Percentiles rank a stretch among this genome's conserved stretches.
phyloP scores from a whole-genome alignment of 2,113 vertebrate species.

The Capricornis sumatraensis region DNA sequence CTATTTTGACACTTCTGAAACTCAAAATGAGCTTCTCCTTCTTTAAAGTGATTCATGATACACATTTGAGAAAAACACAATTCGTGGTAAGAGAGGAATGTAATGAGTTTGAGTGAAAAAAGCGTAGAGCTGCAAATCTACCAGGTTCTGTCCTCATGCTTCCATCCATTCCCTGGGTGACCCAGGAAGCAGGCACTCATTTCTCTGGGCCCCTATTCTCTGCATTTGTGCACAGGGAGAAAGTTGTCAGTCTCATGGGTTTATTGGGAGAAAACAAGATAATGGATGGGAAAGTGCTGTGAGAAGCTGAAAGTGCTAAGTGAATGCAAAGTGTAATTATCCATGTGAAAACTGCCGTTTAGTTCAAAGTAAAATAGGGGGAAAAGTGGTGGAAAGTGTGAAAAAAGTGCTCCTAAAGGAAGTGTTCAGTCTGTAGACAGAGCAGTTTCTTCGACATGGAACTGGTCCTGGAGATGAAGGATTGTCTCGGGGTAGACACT shows the following conservation, averaged over 20 bases:
- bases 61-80: neutral
- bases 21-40: neutral
- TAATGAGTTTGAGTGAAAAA: neutral
- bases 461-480: neutral
- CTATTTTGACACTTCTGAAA: neutral
- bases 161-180: neutral
- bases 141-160: rapidly evolving
- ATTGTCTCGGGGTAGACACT: neutral
- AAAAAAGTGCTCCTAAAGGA: neutral
- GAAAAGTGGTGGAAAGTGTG: neutral
- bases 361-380: neutral
- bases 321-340: neutral
- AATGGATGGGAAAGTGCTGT: neutral
- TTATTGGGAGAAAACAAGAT: neutral
- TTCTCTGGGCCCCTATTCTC: neutral
- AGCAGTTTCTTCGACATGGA: neutral
- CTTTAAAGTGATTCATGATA: neutral
- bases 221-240: neutral
- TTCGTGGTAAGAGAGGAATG: neutral
- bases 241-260: neutral
- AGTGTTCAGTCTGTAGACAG: neutral
- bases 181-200: neutral
- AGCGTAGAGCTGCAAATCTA: neutral
- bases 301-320: neutral
- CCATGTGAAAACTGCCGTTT: neutral